Conservation (phyloP, 2,888 invertebrate species). For the Rutpela maculata region DNA sequence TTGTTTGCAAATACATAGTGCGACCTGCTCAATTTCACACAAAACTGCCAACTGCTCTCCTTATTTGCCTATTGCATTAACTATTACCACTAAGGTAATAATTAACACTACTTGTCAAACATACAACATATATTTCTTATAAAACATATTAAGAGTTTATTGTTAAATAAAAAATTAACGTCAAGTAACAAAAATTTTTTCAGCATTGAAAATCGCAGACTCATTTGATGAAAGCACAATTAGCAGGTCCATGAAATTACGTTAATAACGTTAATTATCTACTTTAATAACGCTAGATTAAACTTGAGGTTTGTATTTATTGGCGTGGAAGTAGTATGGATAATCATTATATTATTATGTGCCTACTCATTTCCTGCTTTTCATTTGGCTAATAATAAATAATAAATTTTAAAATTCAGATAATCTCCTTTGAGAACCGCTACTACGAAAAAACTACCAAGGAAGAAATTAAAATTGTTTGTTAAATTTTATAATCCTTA, state of each 20-base stretch:
- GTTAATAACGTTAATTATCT: neutral
- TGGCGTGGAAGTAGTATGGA: constrained; percentile 2
- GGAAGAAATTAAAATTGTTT: no score
- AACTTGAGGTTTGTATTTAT: constrained; percentile 2
- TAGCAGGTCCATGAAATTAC: neutral
- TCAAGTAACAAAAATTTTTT: neutral
- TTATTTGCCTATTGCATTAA: no score
- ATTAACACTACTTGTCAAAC: neutral
- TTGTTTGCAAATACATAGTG: no score
- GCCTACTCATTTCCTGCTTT: neutral
- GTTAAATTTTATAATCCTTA: no score
- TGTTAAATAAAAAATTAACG: neutral
- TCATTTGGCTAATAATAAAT: neutral
- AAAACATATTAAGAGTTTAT: neutral
- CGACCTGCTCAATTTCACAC: no score
- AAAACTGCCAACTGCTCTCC: no score
- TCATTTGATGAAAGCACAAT: constrained; percentile 7
- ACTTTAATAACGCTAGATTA: neutral
- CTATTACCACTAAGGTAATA: neutral
- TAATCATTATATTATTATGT: constrained; percentile 3
- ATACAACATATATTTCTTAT: neutral
- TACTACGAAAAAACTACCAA: no score
- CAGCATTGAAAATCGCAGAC: neutral
- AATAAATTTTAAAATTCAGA: neutral
- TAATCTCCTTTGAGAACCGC: no score